Percentiles rank a stretch among this genome's conserved stretches.
Evolutionary conservation across 1,140 invertebrate genomes (phyloP).

Genomic region (Anthonomus grandis): DNA sequence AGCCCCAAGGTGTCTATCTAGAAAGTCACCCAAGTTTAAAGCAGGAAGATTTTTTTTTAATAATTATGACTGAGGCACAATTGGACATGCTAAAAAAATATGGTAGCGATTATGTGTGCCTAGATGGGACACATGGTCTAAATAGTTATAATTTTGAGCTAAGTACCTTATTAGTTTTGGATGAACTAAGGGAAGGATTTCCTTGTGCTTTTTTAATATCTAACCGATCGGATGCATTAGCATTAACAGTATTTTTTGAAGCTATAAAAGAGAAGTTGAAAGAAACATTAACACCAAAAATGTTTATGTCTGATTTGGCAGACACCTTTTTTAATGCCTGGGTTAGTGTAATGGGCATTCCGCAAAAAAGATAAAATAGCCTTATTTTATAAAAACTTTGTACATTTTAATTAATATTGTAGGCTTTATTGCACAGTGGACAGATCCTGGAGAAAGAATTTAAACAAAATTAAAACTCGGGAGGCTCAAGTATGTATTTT

Average conservation of each 20-base stretch:
- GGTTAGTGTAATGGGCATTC: slow-evolving; percentile 8
- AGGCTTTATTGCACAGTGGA: too few relatives aligned
- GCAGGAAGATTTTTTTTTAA: slow-evolving; percentile 8
- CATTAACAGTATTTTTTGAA: slow-evolving; percentile 11
- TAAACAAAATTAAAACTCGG: too few relatives aligned
- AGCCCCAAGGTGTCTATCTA: neutral
- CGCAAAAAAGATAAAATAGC: neutral
- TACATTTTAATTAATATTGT: too few relatives aligned
- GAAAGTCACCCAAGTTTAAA: slow-evolving; percentile 1
- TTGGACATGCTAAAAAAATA: neutral
- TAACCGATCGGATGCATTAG: slow-evolving; percentile 9
- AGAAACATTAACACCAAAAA: neutral
- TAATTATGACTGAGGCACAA: slow-evolving; percentile 12
- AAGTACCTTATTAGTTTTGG: slow-evolving; percentile 11
- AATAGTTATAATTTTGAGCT: slow-evolving; percentile 20
- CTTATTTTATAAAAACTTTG: too few relatives aligned
- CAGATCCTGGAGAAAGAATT: too few relatives aligned
- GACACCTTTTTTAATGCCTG: slow-evolving; percentile 17
- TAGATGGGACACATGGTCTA: slow-evolving; percentile 21
- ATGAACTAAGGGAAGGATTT: slow-evolving; percentile 18
- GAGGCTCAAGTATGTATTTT: too few relatives aligned
- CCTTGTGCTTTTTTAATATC: slow-evolving; percentile 20
- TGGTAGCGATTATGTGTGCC: slow-evolving; percentile 11
- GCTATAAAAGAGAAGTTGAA: neutral
- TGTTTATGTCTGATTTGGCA: slow-evolving; percentile 18